phyloP scores from a whole-genome alignment of 2,113 vertebrate genomes.

The Petroica traversi region DNA sequence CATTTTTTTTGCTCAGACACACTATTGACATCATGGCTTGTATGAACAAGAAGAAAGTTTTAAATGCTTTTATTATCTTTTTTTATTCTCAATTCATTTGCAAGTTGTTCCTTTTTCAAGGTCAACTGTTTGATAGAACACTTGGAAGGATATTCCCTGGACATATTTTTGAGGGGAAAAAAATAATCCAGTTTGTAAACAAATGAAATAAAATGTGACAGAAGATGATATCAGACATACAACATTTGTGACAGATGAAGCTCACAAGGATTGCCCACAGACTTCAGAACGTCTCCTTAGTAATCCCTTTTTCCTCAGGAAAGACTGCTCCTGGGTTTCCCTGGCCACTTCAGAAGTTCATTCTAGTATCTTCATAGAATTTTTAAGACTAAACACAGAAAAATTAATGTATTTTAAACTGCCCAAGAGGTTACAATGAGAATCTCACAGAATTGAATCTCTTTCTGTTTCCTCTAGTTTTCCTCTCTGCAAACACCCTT shows the following conservation, averaged over 20 bases:
- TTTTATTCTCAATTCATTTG: background rate
- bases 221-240: conserved; percentile 34
- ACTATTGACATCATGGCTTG: background rate
- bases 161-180: conserved; percentile 14
- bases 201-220: conserved; percentile 62
- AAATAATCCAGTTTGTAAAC: conserved; percentile 31
- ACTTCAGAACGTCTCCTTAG: conserved; percentile 8
- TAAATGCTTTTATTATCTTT: background rate
- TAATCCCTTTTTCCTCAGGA: background rate
- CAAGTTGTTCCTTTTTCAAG: conserved; percentile 34
- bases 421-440: background rate
- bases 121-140: conserved; percentile 15
- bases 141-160: conserved; percentile 44
- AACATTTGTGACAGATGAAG: conserved; percentile 57
- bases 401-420: background rate
- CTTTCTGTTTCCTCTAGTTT: background rate
- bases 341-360: conserved; percentile 3
- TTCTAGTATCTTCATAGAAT: background rate
- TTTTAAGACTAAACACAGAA: background rate
- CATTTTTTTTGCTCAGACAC: background rate
- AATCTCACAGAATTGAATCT: background rate
- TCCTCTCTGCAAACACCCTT: background rate
- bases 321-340: conserved; percentile 6
- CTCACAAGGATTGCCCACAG: conserved; percentile 50
- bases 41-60: background rate